Percentiles rank a stretch among this genome's conserved stretches.
phyloP scores from a whole-genome alignment of 2,888 invertebrate species.

The Malachius bipustulatus region DNA sequence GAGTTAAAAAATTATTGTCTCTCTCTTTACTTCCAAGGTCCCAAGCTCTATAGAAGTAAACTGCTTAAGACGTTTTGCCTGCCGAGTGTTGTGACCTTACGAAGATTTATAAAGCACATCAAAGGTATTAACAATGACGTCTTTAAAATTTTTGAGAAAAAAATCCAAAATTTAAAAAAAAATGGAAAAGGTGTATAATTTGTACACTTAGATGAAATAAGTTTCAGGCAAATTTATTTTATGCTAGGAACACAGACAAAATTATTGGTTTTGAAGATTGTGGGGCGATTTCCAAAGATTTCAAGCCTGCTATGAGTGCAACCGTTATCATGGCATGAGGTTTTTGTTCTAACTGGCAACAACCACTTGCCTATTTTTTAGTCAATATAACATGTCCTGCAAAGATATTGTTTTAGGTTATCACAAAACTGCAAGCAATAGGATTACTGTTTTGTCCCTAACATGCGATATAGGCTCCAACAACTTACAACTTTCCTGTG shows the following conservation, averaged over 20 bases:
- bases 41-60: not conserved
- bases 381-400: too few relatives aligned
- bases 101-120: constrained; percentile 1
- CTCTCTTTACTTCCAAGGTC: constrained; percentile 3
- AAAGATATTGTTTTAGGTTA: too few relatives aligned
- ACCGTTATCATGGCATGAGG: constrained; percentile 2
- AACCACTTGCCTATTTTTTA: too few relatives aligned
- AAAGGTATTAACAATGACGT: constrained; percentile 1
- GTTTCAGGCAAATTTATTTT: constrained; percentile 1
- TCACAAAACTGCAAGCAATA: too few relatives aligned
- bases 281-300: not conserved
- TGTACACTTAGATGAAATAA: constrained; percentile 2
- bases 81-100: constrained; percentile 1
- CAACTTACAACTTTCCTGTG: not conserved
- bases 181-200: not conserved
- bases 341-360: too few relatives aligned
- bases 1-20: not conserved
- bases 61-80: not conserved
- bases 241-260: not conserved
- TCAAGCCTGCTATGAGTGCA: constrained; percentile 2
- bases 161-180: not conserved
- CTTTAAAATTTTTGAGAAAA: too few relatives aligned
- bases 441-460: not conserved
- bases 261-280: constrained; percentile 1
- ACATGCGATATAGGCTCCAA: not conserved